phyloP scores from a whole-genome alignment of 2,888 invertebrate genomes.

The Latrodectus hesperus region DNA sequence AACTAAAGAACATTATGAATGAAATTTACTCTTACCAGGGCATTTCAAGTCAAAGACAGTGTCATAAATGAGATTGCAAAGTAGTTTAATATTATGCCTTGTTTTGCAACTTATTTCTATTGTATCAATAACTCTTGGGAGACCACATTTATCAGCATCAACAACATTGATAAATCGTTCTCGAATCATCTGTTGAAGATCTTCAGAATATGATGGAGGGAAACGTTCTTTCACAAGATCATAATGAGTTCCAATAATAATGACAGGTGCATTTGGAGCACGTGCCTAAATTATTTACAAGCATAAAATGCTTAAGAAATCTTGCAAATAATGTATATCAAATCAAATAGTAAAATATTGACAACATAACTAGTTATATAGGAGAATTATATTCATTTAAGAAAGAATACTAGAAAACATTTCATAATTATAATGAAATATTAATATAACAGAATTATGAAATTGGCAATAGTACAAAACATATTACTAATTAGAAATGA shows the following conservation, averaged over 20 bases:
- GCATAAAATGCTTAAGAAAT: constrained; percentile 21
- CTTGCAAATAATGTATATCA: no score
- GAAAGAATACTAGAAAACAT: no score
- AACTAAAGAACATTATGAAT: no score
- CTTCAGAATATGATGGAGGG: constrained; percentile 80
- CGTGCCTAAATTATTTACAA: constrained; percentile 80
- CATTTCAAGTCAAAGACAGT: constrained; percentile 92
- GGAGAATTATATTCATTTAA: no score
- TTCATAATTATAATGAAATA: no score
- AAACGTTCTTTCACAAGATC: constrained; percentile 85
- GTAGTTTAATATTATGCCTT: constrained; percentile 88
- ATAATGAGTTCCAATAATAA: constrained; percentile 97
- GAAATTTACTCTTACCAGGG: constrained; percentile 81
- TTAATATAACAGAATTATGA: no score
- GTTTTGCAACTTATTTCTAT: constrained; percentile 93
- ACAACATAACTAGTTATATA: no score
- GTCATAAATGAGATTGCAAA: constrained; percentile 94
- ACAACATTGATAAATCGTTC: constrained; percentile 91
- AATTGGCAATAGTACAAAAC: no score
- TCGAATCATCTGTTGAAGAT: constrained; percentile 90
- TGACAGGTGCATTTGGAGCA: constrained; percentile 96
- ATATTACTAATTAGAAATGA: no score
- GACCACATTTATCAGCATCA: constrained; percentile 95
- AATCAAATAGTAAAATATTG: no score
- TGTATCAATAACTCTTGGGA: constrained; percentile 93